These are phyloP conservation scores for Nomada ferruginata DNA, from an alignment of 2,888 invertebrate species.

Conservation along the genomic window DNA sequence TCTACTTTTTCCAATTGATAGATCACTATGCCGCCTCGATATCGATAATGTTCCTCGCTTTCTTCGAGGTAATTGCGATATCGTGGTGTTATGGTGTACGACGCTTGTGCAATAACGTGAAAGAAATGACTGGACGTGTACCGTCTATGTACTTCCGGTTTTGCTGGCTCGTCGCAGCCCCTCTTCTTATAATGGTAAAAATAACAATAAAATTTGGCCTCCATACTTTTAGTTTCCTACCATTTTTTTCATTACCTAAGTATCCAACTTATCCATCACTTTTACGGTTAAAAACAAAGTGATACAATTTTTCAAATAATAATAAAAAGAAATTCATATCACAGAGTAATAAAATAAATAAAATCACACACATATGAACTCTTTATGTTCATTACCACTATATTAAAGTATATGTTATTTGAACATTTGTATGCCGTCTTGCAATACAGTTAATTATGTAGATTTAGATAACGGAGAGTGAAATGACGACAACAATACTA, in stretches of 20 bases:
- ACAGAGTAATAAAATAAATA: no score
- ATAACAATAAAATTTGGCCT: not conserved
- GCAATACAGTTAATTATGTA: not conserved
- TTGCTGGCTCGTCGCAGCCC: slow-evolving; percentile 94
- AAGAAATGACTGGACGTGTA: slow-evolving; percentile 94
- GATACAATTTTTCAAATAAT: not conserved
- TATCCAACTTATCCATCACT: not conserved
- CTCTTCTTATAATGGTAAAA: slow-evolving; percentile 90
- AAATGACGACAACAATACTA: not conserved
- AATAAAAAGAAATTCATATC: not conserved
- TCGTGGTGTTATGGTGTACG: slow-evolving; percentile 96
- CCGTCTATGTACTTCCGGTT: slow-evolving; percentile 93
- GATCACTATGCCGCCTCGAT: slow-evolving; percentile 97
- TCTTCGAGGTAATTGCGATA: slow-evolving; percentile 96
- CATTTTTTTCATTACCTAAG: not conserved
- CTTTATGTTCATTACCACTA: not conserved
- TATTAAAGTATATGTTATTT: not conserved
- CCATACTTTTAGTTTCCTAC: not conserved
- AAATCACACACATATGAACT: no score
- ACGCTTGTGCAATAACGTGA: slow-evolving; percentile 91
- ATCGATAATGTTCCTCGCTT: slow-evolving; percentile 95
- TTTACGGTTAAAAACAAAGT: not conserved
- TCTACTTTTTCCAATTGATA: slow-evolving; percentile 95
- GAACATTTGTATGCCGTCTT: not conserved
- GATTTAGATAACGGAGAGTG: not conserved